A percentile compares a stretch with the other conserved stretches of the same genome.
phyloP scores from a whole-genome alignment of 2,888 invertebrate genomes.

The Sinhomidia bicolor region DNA sequence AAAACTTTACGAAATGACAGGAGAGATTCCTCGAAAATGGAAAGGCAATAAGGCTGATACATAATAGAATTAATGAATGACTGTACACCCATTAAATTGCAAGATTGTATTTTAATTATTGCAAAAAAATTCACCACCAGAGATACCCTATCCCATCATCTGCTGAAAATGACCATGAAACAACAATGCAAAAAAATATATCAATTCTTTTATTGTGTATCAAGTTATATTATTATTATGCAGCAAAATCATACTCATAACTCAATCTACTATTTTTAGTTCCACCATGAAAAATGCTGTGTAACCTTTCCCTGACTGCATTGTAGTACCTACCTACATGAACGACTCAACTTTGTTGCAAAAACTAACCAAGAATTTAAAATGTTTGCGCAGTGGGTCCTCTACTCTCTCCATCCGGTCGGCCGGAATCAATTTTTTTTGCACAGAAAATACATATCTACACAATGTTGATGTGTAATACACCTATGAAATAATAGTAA shows the following conservation, averaged over 20 bases:
- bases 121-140: neutral
- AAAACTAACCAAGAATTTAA: neutral
- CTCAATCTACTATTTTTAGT: conserved; percentile 1
- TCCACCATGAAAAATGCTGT: neutral
- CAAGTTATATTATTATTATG: conserved; percentile 2
- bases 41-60: neutral
- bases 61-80: conserved; percentile 8
- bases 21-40: neutral
- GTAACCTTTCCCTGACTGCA: too few relatives aligned
- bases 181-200: neutral
- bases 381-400: neutral
- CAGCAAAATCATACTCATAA: too few relatives aligned
- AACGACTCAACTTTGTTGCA: neutral
- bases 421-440: neutral
- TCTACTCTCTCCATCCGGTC: neutral
- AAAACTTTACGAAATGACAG: conserved; percentile 11
- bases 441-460: too few relatives aligned
- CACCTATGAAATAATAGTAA: neutral
- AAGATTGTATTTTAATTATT: conserved; percentile 51
- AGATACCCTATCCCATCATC: neutral
- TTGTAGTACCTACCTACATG: too few relatives aligned
- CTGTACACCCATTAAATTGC: neutral
- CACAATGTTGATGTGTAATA: too few relatives aligned
- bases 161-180: neutral
- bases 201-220: conserved; percentile 19